phyloP scores from a whole-genome alignment of 2,888 invertebrate species.

The Parnassius glacialis region DNA sequence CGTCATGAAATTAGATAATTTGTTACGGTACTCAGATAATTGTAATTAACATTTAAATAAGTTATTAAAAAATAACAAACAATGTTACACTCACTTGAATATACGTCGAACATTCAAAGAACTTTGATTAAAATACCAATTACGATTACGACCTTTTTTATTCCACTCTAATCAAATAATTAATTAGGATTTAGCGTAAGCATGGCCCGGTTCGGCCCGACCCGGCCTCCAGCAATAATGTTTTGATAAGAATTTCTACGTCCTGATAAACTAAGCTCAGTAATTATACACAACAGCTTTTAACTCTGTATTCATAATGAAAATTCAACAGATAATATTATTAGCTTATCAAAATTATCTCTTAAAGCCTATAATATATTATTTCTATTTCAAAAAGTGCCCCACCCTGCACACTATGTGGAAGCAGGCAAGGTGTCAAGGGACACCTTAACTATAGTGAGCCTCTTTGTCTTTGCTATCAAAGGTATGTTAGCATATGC shows the following conservation, averaged over 20 bases:
- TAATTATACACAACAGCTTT: constrained; percentile 18
- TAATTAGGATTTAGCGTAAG: constrained; percentile 69
- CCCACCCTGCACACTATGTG: no score
- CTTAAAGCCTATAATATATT: no score
- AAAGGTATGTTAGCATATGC: no score
- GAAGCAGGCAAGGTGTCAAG: no score
- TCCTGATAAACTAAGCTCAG: constrained; percentile 17
- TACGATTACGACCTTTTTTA: constrained; percentile 73
- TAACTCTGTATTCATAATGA: constrained; percentile 1
- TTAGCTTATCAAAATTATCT: no score
- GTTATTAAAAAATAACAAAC: constrained; percentile 35
- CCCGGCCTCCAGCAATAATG: constrained; percentile 22
- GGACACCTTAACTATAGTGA: no score
- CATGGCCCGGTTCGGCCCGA: constrained; percentile 31
- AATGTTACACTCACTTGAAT: constrained; percentile 26
- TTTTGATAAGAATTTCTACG: constrained; percentile 30
- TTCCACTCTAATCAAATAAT: constrained; percentile 70
- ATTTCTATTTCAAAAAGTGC: no score
- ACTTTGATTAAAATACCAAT: constrained; percentile 73
- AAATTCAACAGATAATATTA: no score
- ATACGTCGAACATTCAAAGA: constrained; percentile 36
- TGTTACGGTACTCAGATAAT: constrained; percentile 3
- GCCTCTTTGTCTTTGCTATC: no score
- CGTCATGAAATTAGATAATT: constrained; percentile 25
- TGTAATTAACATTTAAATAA: constrained; percentile 29